Evolutionary conservation across 2,888 invertebrate species (phyloP), one percentile per base, ranked within the genome.

Genomic region (Ophion ventricosus): DNA sequence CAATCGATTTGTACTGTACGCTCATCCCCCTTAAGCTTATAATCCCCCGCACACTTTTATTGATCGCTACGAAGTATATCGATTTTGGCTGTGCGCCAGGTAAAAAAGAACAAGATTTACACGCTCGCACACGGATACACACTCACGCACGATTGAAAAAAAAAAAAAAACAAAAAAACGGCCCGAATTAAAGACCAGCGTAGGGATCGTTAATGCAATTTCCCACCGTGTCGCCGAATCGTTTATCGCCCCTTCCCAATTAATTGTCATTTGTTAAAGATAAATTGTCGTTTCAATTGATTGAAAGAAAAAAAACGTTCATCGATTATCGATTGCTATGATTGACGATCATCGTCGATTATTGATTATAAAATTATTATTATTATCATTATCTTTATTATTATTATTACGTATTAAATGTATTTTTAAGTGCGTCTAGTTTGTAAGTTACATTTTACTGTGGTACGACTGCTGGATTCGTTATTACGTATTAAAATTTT

Each of bases 271-370:
- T 77, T 64, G 43, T 64, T 70, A 66, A 77, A 73, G 77, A 85
- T 79, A 70, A 72, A 80, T 77, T 59, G 40, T 49, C 67, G 73
- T 64, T 77, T 80, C n/a, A 56, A 11, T 80, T 73, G 76, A 80
- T 73, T 56, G 40, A 61, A 20, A 57, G 26, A 40, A 29, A 29
- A 29, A 7, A 35, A 35, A 1, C 70, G 64, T 76, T 83, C 25
- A 72, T 80, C 57, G 72, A 80, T 78, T 59, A 81, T 80, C 75
- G 81, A 84, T 81, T 70, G 59, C 35, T 59, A 81, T 40, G 40
- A 74, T 80, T 67, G 77, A 81, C 57, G 35, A 70, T 84, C 63
- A 63, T 84, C 77, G 61, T 83, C 84, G 72, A 86, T 88, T 84
- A 83, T 83, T 83, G 77, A 76, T 82, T 77, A 84, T 76, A 23